Base-by-base conservation (phyloP, 2,888 invertebrate genomes). In the Ischnura elegans region DNA sequence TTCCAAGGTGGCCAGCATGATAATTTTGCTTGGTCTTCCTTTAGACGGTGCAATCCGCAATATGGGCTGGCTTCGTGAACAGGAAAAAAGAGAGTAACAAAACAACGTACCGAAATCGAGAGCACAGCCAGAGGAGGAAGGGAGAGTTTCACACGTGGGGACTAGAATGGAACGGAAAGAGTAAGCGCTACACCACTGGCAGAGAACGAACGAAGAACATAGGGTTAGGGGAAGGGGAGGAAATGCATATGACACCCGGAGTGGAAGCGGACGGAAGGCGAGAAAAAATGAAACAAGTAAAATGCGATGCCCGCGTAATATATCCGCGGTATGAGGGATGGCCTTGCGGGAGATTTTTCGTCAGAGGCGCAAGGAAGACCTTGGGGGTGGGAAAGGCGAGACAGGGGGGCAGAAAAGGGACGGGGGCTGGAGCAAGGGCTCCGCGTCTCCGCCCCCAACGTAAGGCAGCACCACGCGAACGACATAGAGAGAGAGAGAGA, bases 281-380 rank as follows among this genome's bases (percentile, higher is more conserved):
- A 19, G 66, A 76, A 76, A 76, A 76, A 76, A 76, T 76, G 76
- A 76, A 76, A 76, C 76, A 76, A 76, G 36, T 76, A 76, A 76
- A 29, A 76, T 1, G 76, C 10, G 36, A 76, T 76, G 2, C 76
- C 76, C 76, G 29, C 6, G 36, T 55, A 90, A 61, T 86, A 86
- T 43, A 86, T 86, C 61, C 90, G 55, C 43, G 61, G 61, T 43
- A 90, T 90, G 90, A 90, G 90, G 43, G 90, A 87, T 87, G 36
- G 55, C 76, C 76, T 76, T 76, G 76, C 76, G 36, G 76, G 76
- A 76, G 29, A 36, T 76, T 76, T 76, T 76, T 76, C 76, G 76
- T 8, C 76, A 36, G 36, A 76, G 76, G 36, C 90, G 61, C n/a
- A 45, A n/a, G 85, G 36, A 45, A 42, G n/a, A n/a, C n/a, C n/a